A percentile compares a stretch with the other conserved stretches of the same genome.
Evolutionary conservation across 2,113 vertebrate species (phyloP).

Genomic region (Corythaeola cristata): DNA sequence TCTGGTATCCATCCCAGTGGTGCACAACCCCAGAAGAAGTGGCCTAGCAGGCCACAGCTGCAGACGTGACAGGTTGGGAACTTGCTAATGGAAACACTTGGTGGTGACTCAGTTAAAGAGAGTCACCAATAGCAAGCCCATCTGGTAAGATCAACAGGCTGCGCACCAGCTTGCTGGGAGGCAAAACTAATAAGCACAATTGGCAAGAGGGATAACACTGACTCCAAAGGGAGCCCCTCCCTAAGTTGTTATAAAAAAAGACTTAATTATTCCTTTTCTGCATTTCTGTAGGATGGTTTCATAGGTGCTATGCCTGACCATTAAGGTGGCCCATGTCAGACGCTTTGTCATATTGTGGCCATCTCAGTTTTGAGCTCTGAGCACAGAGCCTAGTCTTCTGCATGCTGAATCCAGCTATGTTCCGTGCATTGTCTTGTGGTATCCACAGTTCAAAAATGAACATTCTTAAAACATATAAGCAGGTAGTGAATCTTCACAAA

Average conservation of each 20-base stretch:
- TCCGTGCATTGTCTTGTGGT: background rate
- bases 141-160: background rate
- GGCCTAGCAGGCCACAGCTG: background rate
- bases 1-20: background rate
- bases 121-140: background rate
- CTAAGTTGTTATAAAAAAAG: background rate
- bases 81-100: background rate
- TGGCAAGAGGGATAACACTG: background rate
- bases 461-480: background rate
- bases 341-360: background rate
- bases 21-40: background rate
- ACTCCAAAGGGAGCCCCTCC: background rate
- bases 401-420: background rate
- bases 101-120: background rate
- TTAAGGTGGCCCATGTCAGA: background rate
- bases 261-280: background rate
- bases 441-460: background rate
- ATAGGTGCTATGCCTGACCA: background rate
- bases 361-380: background rate
- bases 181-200: background rate
- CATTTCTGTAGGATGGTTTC: background rate
- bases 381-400: background rate
- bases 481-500: background rate
- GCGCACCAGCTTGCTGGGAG: background rate
- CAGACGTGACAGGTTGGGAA: background rate